These are phyloP conservation scores for Drosophila nigrodunni DNA, from an alignment of 1,140 invertebrate species.

Conservation along the genomic window DNA sequence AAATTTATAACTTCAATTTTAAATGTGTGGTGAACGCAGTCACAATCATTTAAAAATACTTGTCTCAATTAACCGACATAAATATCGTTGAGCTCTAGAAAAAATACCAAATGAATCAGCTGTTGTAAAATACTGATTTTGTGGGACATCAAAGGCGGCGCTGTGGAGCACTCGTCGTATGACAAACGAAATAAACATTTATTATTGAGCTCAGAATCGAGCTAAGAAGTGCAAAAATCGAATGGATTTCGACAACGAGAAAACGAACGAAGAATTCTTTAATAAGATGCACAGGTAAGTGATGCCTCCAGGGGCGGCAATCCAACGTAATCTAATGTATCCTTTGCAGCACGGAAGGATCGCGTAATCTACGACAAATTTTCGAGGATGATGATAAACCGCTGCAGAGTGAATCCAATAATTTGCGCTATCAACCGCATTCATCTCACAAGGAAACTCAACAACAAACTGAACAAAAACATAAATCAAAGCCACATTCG, in stretches of 20 bases:
- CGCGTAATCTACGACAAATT: constrained; percentile 48
- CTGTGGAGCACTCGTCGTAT: not conserved
- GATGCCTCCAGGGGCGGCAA: not conserved
- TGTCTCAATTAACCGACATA: too few relatives aligned
- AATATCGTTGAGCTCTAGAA: not conserved
- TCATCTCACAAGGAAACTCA: constrained; percentile 2
- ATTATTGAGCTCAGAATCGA: not conserved
- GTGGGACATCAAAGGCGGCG: not conserved
- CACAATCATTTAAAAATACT: too few relatives aligned
- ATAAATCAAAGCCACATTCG: constrained; percentile 4
- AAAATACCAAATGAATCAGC: constrained; percentile 3
- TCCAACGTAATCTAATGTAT: not conserved
- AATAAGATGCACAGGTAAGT: constrained; percentile 50
- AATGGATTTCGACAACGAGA: constrained; percentile 35
- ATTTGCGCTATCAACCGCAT: constrained; percentile 44
- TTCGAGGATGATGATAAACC: constrained; percentile 55
- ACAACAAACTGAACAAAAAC: not conserved
- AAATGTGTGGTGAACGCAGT: too few relatives aligned
- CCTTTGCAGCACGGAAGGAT: constrained; percentile 26
- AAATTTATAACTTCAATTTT: too few relatives aligned
- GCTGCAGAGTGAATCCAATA: constrained; percentile 38
- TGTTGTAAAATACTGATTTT: not conserved
- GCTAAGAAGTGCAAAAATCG: constrained; percentile 2
- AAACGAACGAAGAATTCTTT: constrained; percentile 43
- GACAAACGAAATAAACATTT: constrained; percentile 4